A percentile compares a stretch with the other conserved stretches of the same genome.
Evolutionary conservation across 1,140 invertebrate genomes (phyloP).

Genomic region (Drosophila bocki): DNA sequence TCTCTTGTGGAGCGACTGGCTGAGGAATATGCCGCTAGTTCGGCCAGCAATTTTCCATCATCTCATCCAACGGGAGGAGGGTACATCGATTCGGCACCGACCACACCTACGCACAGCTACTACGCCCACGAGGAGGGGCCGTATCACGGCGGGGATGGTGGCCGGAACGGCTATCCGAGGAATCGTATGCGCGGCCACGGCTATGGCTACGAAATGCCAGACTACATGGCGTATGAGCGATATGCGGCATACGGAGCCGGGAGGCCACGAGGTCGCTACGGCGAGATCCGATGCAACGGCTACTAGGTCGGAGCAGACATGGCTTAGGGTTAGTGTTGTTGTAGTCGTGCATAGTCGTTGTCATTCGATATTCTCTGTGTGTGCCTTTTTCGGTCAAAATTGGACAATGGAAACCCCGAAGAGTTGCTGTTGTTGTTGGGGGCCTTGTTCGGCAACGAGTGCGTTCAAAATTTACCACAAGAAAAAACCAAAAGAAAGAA

Average conservation of each 20-base stretch:
- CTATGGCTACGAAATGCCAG: conserved; percentile 53
- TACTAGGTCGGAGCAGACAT: conserved; percentile 45
- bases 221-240: conserved; percentile 80
- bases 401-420: conserved; percentile 57
- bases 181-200: conserved; percentile 54
- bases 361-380: conserved; percentile 80
- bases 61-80: conserved; percentile 13
- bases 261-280: conserved; percentile 58
- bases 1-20: conserved; percentile 62
- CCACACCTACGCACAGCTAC: conserved; percentile 41
- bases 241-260: conserved; percentile 57
- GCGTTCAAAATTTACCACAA: conserved; percentile 67
- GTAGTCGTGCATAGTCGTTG: conserved; percentile 68
- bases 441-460: conserved; percentile 60
- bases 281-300: conserved; percentile 75
- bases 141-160: conserved; percentile 6
- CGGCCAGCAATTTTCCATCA: conserved; percentile 9
- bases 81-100: conserved; percentile 42
- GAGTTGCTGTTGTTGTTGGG: conserved; percentile 48
- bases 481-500: conserved; percentile 8
- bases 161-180: conserved; percentile 19
- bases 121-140: conserved; percentile 60
- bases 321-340: conserved; percentile 49
- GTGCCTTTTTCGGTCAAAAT: conserved; percentile 83
- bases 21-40: conserved; percentile 57